phyloP scores from a whole-genome alignment of 2,888 invertebrate species.

The Thecophora atra region DNA sequence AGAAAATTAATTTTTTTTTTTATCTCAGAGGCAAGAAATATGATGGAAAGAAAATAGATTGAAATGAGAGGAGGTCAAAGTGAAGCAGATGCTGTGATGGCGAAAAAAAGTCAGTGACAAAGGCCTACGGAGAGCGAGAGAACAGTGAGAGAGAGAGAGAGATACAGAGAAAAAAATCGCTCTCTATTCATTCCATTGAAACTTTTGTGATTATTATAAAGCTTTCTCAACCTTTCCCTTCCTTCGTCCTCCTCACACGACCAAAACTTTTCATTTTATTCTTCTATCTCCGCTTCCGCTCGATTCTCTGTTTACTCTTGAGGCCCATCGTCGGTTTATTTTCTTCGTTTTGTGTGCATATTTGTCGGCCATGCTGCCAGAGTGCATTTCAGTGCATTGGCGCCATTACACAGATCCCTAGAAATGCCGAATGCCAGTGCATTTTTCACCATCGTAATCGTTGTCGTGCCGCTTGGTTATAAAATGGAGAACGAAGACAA shows the following conservation, averaged over 20 bases:
- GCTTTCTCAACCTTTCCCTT: background rate
- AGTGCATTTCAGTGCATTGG: constrained; percentile 41
- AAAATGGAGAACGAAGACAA: background rate
- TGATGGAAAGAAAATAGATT: too few species aligned
- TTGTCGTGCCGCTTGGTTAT: background rate
- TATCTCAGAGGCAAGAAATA: too few species aligned
- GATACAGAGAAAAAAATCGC: background rate
- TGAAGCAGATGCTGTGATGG: too few species aligned
- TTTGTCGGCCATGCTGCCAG: constrained; percentile 1
- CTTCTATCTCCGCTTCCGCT: constrained; percentile 1
- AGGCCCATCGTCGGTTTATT: background rate
- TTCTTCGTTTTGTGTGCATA: background rate
- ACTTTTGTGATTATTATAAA: background rate
- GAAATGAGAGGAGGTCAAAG: too few species aligned
- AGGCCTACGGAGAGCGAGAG: too few species aligned
- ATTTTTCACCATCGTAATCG: too few species aligned
- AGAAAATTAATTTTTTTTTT: too few species aligned
- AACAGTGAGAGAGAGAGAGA: too few species aligned
- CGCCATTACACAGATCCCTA: constrained; percentile 42
- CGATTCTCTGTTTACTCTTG: background rate
- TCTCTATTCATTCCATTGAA: too few species aligned
- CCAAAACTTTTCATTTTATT: constrained; percentile 10
- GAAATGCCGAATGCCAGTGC: constrained; percentile 18
- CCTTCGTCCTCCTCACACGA: background rate
- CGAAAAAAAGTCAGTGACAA: too few species aligned